Percentiles rank a stretch among this genome's conserved stretches.
These are phyloP conservation scores for Ctenopoma multispine DNA, from an alignment of 2,797 vertebrate genomes.

Conservation along the genomic window DNA sequence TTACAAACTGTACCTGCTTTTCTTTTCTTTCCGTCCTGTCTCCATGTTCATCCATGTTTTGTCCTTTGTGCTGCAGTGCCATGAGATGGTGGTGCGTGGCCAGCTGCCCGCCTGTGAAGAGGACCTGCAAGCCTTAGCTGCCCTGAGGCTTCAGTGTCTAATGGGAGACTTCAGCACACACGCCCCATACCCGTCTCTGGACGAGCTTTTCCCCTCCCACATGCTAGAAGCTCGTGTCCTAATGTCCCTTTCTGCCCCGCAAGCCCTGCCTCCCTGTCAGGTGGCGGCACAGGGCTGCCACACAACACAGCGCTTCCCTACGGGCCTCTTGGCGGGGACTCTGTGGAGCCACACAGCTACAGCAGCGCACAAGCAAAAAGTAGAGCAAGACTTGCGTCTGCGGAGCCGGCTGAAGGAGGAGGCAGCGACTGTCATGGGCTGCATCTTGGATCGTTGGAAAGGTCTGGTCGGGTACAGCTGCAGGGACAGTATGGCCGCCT, in stretches of 20 bases:
- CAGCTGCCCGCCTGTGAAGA: constrained; percentile 91
- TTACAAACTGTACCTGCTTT: constrained; percentile 48
- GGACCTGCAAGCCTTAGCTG: constrained; percentile 89
- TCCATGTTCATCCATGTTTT: constrained; percentile 25
- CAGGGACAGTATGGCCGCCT: constrained; percentile 91
- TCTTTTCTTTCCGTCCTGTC: constrained; percentile 12
- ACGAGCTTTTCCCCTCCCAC: constrained; percentile 87
- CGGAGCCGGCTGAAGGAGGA: constrained; percentile 87
- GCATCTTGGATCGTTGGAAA: constrained; percentile 92
- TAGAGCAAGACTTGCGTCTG: constrained; percentile 82
- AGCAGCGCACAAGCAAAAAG: constrained; percentile 85
- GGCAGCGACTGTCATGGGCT: constrained; percentile 83
- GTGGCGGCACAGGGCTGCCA: constrained; percentile 69
- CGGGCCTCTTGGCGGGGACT: constrained; percentile 76
- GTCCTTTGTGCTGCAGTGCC: constrained; percentile 80
- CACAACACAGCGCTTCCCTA: constrained; percentile 75
- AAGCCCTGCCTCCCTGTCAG: constrained; percentile 65
- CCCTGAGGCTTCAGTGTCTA: constrained; percentile 90
- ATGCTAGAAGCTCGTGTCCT: constrained; percentile 82
- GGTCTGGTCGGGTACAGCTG: constrained; percentile 89
- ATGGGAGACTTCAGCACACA: constrained; percentile 90
- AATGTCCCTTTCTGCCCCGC: constrained; percentile 65
- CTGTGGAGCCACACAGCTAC: constrained; percentile 86
- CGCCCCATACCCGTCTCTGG: constrained; percentile 86
- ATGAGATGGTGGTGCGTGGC: constrained; percentile 92